Conservation (phyloP, 37 sponge, comb jelly and placozoan genomes). For the Tethya wilhelma region DNA sequence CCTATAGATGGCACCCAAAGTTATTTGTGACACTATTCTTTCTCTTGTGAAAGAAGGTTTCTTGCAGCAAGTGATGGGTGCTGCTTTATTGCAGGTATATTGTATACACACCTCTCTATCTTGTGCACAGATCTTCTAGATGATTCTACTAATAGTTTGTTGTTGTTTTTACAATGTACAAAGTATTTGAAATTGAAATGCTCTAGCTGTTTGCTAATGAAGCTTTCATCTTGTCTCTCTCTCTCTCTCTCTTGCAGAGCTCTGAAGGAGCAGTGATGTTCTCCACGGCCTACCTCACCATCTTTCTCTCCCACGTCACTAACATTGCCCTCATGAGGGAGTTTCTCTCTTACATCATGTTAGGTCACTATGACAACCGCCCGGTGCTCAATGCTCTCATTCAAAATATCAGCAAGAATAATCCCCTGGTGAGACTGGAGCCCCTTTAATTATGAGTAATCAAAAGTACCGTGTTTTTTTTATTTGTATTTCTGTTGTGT, state of each 20-base stretch:
- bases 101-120: too few species aligned
- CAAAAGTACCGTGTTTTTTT: background rate
- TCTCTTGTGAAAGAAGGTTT: slow-evolving; percentile 61
- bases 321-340: slow-evolving; percentile 63
- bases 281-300: slow-evolving; percentile 68
- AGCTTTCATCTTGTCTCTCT: background rate
- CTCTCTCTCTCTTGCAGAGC: slow-evolving; percentile 15
- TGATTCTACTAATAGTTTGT: too few species aligned
- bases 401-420: slow-evolving; percentile 32
- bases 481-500: background rate
- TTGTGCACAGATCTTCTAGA: too few species aligned
- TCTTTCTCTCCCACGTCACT: slow-evolving; percentile 66
- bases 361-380: slow-evolving; percentile 45
- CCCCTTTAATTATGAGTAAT: background rate
- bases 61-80: slow-evolving; percentile 80
- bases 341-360: slow-evolving; percentile 52
- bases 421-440: slow-evolving; percentile 26
- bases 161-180: too few species aligned
- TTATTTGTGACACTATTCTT: slow-evolving; percentile 47
- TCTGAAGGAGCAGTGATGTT: slow-evolving; percentile 39
- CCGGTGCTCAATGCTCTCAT: slow-evolving; percentile 40
- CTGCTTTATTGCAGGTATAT: slow-evolving; percentile 77
- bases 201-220: too few species aligned
- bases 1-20: slow-evolving; percentile 57
- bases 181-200: too few species aligned